Evolutionary conservation across 2,113 vertebrate genomes (phyloP), one percentile per base, ranked within the genome.

Genomic region (Strix aluco): DNA sequence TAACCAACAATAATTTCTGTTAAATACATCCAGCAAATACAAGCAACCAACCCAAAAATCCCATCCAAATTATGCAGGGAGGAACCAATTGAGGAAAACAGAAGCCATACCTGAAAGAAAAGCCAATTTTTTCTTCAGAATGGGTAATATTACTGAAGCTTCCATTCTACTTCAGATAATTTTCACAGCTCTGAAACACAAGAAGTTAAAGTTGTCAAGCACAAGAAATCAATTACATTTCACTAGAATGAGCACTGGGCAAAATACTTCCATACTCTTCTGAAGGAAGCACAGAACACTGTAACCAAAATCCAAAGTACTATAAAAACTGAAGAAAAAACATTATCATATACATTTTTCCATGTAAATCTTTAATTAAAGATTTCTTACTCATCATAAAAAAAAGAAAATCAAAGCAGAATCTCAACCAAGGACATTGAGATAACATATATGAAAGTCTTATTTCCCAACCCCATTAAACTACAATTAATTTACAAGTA

Each of bases 71-170:
- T 46, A 81, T 7, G 42, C 15, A 54, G 40, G 69, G 57, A 66
- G 20, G 12, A 94, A 86, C 8, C 25, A 79, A 71, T 0, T 21
- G 15, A 95, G 85, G 30, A 90, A 90, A 88, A 80, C 29, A 73
- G 36, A 96, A 96, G 94, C n/a, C 25, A 10, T 98, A 99, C 99
- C 99, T 98, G 99, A 99, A 94, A 99, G 98, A 96, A 99, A 99
- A 80, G 99, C 99, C 94, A 99, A 97, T 79, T 99, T 99, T 98
- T 99, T 99, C 98, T 99, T 99, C 95, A 99, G 98, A 95, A 99
- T 98, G 27, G 99, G 98, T 96, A 99, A 93, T 97, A 99, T 99
- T 97, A 93, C 98, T 63, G 98, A 99, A 12, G 99, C 99, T 93
- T 99, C 99, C 99, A 99, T 99, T 84, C 88, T 98, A 96, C 79